Conservation (phyloP, 2,888 invertebrate genomes). For the Cephus pulcher region DNA sequence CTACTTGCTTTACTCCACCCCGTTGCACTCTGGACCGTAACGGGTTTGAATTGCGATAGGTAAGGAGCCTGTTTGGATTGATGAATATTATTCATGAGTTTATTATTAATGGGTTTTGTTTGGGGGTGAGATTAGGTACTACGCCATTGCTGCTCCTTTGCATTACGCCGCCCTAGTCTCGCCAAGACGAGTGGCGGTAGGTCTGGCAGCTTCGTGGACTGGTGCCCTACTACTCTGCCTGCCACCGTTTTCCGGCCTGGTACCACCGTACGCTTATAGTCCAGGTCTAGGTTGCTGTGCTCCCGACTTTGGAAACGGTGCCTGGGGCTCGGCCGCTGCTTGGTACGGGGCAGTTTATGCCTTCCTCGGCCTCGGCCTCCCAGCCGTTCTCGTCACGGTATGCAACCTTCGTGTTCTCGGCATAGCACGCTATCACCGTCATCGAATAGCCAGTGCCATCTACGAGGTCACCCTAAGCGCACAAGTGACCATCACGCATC, state of each 20-base stretch:
- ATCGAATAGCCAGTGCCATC: conserved; percentile 86
- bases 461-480: conserved; percentile 87
- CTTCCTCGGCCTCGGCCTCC: conserved; percentile 74
- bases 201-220: conserved; percentile 77
- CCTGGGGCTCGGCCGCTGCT: conserved; percentile 71
- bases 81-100: conserved; percentile 1
- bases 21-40: conserved; percentile 82
- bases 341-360: conserved; percentile 77
- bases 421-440: conserved; percentile 78
- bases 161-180: conserved; percentile 84
- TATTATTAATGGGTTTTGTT: conserved; percentile 1
- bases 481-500: conserved; percentile 86
- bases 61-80: conserved; percentile 23
- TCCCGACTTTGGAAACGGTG: conserved; percentile 71
- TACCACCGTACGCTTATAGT: conserved; percentile 71
- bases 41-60: conserved; percentile 81
- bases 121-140: conserved; percentile 69
- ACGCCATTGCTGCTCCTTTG: conserved; percentile 83
- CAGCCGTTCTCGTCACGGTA: conserved; percentile 76
- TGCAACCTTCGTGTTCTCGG: conserved; percentile 77
- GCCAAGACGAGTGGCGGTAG: conserved; percentile 76
- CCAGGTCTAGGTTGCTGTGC: conserved; percentile 74
- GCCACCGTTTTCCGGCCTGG: conserved; percentile 71
- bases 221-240: conserved; percentile 73
- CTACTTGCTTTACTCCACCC: conserved; percentile 79